phyloP scores from a whole-genome alignment of 1,140 invertebrate species.

The Drosophila nikananu region DNA sequence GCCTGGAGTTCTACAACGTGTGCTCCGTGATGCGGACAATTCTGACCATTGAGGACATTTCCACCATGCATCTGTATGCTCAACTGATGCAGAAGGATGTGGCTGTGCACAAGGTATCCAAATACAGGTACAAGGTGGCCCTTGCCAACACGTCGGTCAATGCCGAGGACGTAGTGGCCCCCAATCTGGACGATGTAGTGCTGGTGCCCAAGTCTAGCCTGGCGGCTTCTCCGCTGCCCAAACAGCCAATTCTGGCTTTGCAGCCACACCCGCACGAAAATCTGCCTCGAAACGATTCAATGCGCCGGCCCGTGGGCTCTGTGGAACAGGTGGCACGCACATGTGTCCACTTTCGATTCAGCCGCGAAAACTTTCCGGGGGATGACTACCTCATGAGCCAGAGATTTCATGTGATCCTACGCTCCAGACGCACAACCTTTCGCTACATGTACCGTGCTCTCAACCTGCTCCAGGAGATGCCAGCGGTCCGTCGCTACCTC shows the following conservation, averaged over 20 bases:
- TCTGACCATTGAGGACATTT: constrained; percentile 60
- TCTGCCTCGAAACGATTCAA: constrained; percentile 13
- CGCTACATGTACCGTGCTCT: constrained; percentile 69
- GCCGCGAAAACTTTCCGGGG: not conserved
- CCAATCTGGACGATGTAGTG: constrained; percentile 66
- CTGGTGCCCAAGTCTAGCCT: constrained; percentile 64
- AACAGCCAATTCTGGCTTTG: constrained; percentile 39
- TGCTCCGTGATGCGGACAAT: constrained; percentile 53
- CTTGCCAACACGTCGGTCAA: constrained; percentile 2
- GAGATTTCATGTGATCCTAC: constrained; percentile 53
- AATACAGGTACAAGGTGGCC: not conserved
- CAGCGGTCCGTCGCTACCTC: constrained; percentile 58
- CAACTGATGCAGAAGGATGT: constrained; percentile 45
- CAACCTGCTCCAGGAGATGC: constrained; percentile 49
- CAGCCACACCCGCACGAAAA: constrained; percentile 53
- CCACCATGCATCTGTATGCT: constrained; percentile 50
- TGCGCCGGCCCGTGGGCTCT: constrained; percentile 41
- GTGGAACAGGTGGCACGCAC: constrained; percentile 47
- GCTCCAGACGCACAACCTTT: constrained; percentile 53
- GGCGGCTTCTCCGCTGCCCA: constrained; percentile 21
- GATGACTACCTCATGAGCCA: not conserved
- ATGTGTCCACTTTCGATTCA: constrained; percentile 42
- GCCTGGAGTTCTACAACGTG: constrained; percentile 50
- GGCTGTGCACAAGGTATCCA: constrained; percentile 5
- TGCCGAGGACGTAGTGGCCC: constrained; percentile 52